Conservation (phyloP, 2,888 invertebrate genomes). For the Anoncus sp. region DNA sequence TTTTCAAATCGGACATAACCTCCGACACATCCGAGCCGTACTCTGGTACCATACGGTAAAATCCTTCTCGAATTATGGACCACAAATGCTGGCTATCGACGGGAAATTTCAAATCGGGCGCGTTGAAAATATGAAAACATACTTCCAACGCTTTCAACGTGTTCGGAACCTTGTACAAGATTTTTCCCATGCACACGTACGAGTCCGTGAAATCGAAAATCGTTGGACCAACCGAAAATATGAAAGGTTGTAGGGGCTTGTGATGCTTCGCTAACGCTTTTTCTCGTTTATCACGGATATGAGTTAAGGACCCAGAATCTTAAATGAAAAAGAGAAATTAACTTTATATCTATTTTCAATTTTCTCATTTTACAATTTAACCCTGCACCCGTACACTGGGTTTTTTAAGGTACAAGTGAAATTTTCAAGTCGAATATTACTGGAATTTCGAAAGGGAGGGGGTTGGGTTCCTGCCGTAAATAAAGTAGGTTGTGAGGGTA, state of each 20-base stretch:
- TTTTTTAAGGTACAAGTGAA: too few relatives aligned
- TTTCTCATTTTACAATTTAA: neutral
- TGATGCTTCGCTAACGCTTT: slow-evolving; percentile 2
- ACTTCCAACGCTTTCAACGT: slow-evolving; percentile 2
- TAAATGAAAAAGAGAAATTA: neutral
- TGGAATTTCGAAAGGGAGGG: too few relatives aligned
- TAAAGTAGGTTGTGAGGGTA: too few relatives aligned
- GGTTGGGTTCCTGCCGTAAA: too few relatives aligned
- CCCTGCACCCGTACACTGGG: too few relatives aligned
- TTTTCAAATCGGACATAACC: neutral
- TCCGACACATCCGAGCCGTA: neutral
- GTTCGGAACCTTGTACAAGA: neutral
- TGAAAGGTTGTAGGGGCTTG: neutral
- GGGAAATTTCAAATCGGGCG: neutral
- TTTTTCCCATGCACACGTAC: neutral
- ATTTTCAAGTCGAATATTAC: too few relatives aligned
- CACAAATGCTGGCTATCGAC: neutral
- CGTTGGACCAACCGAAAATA: neutral
- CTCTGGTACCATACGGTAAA: neutral
- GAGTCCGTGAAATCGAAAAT: neutral
- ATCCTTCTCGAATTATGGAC: neutral
- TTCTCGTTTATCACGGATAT: slow-evolving; percentile 10
- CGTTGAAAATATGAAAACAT: neutral
- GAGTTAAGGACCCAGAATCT: slow-evolving; percentile 1
- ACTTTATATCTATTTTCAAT: slow-evolving; percentile 4